Evolutionary conservation across 2,888 invertebrate species (phyloP).

Genomic region (Eumerus sabulonum): DNA sequence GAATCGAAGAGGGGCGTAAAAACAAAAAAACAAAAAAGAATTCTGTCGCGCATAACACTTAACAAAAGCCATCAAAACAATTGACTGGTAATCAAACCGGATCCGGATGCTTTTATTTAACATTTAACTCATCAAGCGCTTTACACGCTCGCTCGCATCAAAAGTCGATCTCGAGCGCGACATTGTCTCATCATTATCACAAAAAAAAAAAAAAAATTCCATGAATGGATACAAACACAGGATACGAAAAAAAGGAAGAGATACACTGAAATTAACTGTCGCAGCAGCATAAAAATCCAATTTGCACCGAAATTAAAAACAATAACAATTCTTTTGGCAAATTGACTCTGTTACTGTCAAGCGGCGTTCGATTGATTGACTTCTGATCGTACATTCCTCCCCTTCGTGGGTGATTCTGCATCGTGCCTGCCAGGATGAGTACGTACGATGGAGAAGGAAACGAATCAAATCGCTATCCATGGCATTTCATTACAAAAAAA

Average conservation of each 20-base stretch:
- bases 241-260: not conserved
- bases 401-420: not conserved
- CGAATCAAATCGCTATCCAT: constrained; percentile 32
- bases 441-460: too few relatives aligned
- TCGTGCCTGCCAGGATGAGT: too few relatives aligned
- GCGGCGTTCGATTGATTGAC: constrained; percentile 61
- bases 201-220: too few relatives aligned
- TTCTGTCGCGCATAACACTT: too few relatives aligned
- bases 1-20: too few relatives aligned
- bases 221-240: too few relatives aligned
- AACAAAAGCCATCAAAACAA: too few relatives aligned
- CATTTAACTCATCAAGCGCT: constrained; percentile 18
- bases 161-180: constrained; percentile 61
- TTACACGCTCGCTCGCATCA: constrained; percentile 47
- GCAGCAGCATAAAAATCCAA: constrained; percentile 63
- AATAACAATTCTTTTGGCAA: constrained; percentile 66
- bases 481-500: constrained; percentile 36
- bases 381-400: constrained; percentile 18
- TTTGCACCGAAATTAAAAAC: constrained; percentile 66
- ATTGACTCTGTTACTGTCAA: constrained; percentile 65
- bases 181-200: constrained; percentile 42
- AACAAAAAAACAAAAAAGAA: too few relatives aligned
- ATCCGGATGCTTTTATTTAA: constrained; percentile 25
- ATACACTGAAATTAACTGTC: constrained; percentile 54
- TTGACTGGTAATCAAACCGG: too few relatives aligned